Evolutionary conservation across 2,888 invertebrate genomes (phyloP).

Genomic region (Endomychus coccineus): DNA sequence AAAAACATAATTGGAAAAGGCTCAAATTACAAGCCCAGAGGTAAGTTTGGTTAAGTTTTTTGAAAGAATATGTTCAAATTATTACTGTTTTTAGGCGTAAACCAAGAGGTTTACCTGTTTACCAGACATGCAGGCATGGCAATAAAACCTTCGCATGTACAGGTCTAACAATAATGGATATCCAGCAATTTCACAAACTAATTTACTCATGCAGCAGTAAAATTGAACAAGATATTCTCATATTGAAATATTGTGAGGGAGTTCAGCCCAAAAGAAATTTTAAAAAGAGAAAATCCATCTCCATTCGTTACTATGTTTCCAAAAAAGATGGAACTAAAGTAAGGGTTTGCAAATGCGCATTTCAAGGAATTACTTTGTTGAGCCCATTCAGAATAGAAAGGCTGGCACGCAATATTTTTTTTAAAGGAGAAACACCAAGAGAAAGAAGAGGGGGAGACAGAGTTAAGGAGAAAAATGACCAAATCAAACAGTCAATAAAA

Average conservation of each 20-base stretch:
- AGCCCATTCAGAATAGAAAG: conserved; percentile 8
- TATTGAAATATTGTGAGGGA: conserved; percentile 8
- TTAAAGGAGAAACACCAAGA: conserved; percentile 7
- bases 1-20: conserved; percentile 9
- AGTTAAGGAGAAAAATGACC: conserved; percentile 5
- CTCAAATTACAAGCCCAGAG: conserved; percentile 4
- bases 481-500: conserved; percentile 7
- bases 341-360: conserved; percentile 8
- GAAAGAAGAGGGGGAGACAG: conserved; percentile 7
- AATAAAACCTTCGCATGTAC: conserved; percentile 6
- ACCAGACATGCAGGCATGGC: conserved; percentile 4
- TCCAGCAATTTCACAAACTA: conserved; percentile 8
- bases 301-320: conserved; percentile 8
- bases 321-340: conserved; percentile 8
- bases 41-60: conserved; percentile 7
- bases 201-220: conserved; percentile 8
- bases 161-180: conserved; percentile 6
- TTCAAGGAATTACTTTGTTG: conserved; percentile 8
- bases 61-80: conserved; percentile 7
- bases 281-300: conserved; percentile 8
- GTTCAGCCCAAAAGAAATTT: conserved; percentile 8
- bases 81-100: conserved; percentile 4
- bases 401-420: conserved; percentile 7
- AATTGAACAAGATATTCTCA: conserved; percentile 8
- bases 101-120: conserved; percentile 8